phyloP scores from a whole-genome alignment of 2,797 vertebrate species.

The Nothura maculosa region DNA sequence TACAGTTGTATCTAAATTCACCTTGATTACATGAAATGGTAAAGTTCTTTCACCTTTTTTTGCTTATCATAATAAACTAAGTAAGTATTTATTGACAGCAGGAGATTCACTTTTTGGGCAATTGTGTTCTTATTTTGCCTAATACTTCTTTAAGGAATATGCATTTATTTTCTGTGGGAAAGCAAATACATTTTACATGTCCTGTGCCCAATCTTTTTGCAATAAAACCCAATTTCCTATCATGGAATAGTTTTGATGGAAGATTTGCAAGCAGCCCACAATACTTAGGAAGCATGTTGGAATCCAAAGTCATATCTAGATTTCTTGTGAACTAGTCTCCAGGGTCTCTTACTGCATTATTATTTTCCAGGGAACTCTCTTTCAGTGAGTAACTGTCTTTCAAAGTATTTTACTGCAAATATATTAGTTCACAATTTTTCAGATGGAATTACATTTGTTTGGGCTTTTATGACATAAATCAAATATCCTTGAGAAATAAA shows the following conservation, averaged over 20 bases:
- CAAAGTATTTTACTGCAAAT: conserved; percentile 57
- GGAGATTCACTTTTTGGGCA: neutral
- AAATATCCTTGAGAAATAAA: conserved; percentile 64
- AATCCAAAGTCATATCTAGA: conserved; percentile 10
- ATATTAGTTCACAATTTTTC: conserved; percentile 55
- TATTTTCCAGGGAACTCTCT: conserved; percentile 41
- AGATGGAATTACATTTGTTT: conserved; percentile 62
- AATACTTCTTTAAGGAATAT: neutral
- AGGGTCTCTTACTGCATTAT: conserved; percentile 21
- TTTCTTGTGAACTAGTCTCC: conserved; percentile 34
- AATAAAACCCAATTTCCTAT: conserved; percentile 37
- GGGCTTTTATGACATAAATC: conserved; percentile 60
- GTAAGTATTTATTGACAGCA: neutral
- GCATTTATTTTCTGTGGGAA: neutral
- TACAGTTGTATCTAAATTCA: neutral
- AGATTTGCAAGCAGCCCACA: conserved; percentile 16
- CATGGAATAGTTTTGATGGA: neutral
- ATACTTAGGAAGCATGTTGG: neutral
- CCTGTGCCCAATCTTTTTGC: neutral
- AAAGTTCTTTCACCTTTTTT: neutral
- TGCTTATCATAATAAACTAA: neutral
- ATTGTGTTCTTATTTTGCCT: neutral
- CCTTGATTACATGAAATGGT: neutral
- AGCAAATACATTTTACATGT: neutral
- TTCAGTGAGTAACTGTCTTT: conserved; percentile 39